Evolutionary conservation across 1,140 invertebrate genomes (phyloP), one percentile per base, ranked within the genome.

Genomic region (Carcinoscorpius rotundicauda): DNA sequence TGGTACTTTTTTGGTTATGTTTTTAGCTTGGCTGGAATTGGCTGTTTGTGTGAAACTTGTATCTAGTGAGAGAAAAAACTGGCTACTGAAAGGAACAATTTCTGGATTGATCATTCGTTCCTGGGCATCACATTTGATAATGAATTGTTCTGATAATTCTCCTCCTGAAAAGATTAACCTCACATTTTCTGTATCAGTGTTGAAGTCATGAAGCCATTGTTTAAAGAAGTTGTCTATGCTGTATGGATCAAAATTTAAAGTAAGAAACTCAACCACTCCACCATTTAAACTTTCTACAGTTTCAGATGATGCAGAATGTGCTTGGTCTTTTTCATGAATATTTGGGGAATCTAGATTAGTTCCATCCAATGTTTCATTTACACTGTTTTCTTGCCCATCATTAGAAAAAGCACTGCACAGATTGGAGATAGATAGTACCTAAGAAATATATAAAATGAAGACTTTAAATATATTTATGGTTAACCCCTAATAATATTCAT

Each of bases 141-240:
- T 51, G 5, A 60, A 4, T 6, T 52, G 51, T 4, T 52, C 62
- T 8, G 29, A 29, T 29, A 29, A 29, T 29, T 29, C 29, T 29
- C 29, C 29, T 29, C 29, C 29, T 29, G 29, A 29, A 29, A 66
- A 3, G 5, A 29, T 56, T 11, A 66, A 8, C 4, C 65, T 57
- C 6, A 66, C 49, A 53, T 63, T 61, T n/a, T 63, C 65, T n/a
- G 65, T 63, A n/a, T 66, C 65, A 3, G 65, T 60, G 11, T 62
- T 58, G 11, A n/a, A 60, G 58, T 66, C 65, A 10, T 63, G 61
- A 6, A 66, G 6, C 61, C 65, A 66, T 3, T 50, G 5, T 52
- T 66, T 66, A 8, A 66, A 49, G 2, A 66, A 50, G 10, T 9
- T 60, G 50, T 66, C 65, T 5, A 66, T 3, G 4, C 63, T 61